Conservation (phyloP, 2,888 invertebrate genomes). For the Pristionchus entomophagus region DNA sequence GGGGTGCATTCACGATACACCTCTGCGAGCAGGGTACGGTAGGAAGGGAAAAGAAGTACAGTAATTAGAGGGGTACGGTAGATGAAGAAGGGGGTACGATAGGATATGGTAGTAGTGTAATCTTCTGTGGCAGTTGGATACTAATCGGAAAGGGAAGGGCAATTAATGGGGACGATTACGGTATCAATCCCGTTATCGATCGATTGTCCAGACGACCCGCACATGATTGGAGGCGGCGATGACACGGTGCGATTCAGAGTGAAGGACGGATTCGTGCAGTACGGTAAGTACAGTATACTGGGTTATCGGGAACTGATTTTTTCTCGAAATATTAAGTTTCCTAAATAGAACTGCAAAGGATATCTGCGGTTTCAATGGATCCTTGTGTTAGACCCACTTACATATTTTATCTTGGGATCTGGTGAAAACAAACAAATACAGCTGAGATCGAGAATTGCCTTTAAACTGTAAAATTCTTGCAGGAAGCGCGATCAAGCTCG, state of each 20-base stretch:
- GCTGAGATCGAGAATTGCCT: too few relatives aligned
- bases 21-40: constrained; percentile 80
- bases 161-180: background rate
- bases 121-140: background rate
- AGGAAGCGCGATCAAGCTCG: constrained; percentile 92
- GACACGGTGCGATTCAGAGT: constrained; percentile 95
- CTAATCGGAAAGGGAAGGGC: background rate
- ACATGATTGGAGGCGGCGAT: constrained; percentile 76
- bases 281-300: constrained; percentile 81
- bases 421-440: too few relatives aligned
- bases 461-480: background rate
- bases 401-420: too few relatives aligned
- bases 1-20: constrained; percentile 99
- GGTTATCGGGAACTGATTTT: background rate
- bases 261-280: constrained; percentile 97
- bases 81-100: background rate
- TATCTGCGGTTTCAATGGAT: too few relatives aligned
- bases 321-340: background rate
- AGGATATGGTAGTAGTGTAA: background rate
- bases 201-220: background rate
- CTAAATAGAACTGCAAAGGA: background rate
- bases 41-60: background rate
- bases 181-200: background rate
- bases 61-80: background rate
- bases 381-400: background rate